phyloP scores from a whole-genome alignment of 2,113 vertebrate species.

The Xiphophorus hellerii region DNA sequence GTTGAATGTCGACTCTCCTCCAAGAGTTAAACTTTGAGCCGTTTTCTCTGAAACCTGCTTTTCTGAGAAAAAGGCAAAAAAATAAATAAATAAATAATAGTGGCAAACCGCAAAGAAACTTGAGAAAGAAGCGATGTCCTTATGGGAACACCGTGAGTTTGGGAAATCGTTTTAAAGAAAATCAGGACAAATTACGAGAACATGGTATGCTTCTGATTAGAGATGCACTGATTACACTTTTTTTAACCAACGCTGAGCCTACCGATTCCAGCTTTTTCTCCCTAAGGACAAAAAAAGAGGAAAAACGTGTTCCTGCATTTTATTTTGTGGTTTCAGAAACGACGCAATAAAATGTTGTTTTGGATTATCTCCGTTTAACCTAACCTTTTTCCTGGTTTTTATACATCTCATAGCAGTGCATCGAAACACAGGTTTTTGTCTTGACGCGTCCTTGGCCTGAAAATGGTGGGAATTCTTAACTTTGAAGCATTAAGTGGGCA shows the following conservation, averaged over 20 bases:
- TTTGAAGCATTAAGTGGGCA: neutral
- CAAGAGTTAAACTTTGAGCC: neutral
- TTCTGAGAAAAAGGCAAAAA: neutral
- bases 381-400: neutral
- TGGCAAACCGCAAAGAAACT: neutral
- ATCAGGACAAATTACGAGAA: neutral
- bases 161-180: neutral
- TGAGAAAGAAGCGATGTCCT: neutral
- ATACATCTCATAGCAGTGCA: neutral
- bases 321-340: no score
- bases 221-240: neutral
- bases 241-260: neutral
- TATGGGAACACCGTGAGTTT: neutral
- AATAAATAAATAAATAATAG: no score
- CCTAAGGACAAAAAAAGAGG: neutral
- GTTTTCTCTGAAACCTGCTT: neutral
- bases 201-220: neutral
- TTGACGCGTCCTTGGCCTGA: neutral
- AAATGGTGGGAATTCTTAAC: neutral
- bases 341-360: no score
- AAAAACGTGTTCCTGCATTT: neutral
- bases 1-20: neutral
- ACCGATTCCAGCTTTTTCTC: neutral
- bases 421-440: neutral
- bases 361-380: neutral